phyloP scores from a whole-genome alignment of 1,140 invertebrate genomes.

The Hylaeus volcanicus region DNA sequence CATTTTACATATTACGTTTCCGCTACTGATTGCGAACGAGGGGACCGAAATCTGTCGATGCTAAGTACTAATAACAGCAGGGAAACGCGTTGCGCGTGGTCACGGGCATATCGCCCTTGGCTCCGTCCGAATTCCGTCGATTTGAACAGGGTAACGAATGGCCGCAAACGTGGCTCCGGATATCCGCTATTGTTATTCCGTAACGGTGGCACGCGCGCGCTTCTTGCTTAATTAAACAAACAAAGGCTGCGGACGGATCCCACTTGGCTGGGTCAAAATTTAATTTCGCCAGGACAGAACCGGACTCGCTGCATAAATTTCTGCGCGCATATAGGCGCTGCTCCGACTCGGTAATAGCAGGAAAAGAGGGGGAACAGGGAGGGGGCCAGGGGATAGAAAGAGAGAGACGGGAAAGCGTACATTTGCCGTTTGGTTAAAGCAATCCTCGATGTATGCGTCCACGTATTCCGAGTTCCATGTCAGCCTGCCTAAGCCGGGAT shows the following conservation, averaged over 20 bases:
- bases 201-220: conserved; percentile 22
- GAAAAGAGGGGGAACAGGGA: background rate
- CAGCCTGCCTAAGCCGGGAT: conserved; percentile 88
- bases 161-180: conserved; percentile 23
- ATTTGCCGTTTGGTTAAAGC: conserved; percentile 85
- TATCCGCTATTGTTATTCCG: conserved; percentile 44
- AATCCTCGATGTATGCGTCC: conserved; percentile 90
- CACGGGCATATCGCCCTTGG: background rate
- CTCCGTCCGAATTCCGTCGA: conserved; percentile 1
- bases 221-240: conserved; percentile 51
- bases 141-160: conserved; percentile 34
- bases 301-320: conserved; percentile 53
- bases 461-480: conserved; percentile 89
- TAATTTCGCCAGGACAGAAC: conserved; percentile 48
- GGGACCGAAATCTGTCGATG: no score
- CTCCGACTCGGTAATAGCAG: background rate
- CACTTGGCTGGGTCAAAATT: conserved; percentile 50
- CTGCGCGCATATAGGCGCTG: conserved; percentile 1
- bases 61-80: no score
- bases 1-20: no score
- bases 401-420: conserved; percentile 72
- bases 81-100: no score
- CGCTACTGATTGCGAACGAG: no score
- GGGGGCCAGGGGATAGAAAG: background rate
- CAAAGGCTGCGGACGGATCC: conserved; percentile 40